Evolutionary conservation across 2,113 vertebrate genomes (phyloP).

Genomic region (Pardalotus punctatus): DNA sequence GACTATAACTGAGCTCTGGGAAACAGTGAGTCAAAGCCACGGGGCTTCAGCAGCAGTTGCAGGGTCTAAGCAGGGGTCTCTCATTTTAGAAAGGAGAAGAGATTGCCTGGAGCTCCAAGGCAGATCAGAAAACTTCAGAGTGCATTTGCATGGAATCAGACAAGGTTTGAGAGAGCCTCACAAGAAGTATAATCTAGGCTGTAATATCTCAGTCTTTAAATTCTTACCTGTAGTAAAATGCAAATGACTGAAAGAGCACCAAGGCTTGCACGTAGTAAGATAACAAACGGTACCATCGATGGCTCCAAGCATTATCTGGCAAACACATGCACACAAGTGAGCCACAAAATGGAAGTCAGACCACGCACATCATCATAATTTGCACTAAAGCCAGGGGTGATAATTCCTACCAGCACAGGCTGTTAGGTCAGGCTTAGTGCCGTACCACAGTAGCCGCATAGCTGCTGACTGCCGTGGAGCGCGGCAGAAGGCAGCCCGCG

Average conservation of each 20-base stretch:
- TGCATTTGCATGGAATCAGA: background rate
- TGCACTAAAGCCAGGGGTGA: background rate
- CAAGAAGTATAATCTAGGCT: background rate
- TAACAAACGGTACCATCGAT: background rate
- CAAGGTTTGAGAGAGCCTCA: background rate
- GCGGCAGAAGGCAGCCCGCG: background rate
- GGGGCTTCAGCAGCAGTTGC: background rate
- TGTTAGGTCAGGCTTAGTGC: background rate
- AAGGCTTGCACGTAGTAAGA: fast-evolving
- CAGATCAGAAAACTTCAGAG: background rate
- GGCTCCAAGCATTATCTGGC: background rate
- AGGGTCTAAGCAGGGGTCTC: background rate
- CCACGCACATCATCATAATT: fast-evolving
- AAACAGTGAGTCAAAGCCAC: background rate
- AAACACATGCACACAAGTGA: background rate
- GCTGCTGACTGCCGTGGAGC: background rate
- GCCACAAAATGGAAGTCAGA: background rate
- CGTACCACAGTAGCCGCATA: fast-evolving
- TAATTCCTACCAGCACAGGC: background rate
- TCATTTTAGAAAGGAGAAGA: background rate
- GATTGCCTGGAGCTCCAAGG: background rate
- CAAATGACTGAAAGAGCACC: background rate
- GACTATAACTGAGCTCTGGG: background rate
- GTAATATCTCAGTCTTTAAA: background rate
- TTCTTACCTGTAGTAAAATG: background rate